Base-by-base conservation (phyloP, 2,888 invertebrate genomes). In the Megalurothrips usitatus region DNA sequence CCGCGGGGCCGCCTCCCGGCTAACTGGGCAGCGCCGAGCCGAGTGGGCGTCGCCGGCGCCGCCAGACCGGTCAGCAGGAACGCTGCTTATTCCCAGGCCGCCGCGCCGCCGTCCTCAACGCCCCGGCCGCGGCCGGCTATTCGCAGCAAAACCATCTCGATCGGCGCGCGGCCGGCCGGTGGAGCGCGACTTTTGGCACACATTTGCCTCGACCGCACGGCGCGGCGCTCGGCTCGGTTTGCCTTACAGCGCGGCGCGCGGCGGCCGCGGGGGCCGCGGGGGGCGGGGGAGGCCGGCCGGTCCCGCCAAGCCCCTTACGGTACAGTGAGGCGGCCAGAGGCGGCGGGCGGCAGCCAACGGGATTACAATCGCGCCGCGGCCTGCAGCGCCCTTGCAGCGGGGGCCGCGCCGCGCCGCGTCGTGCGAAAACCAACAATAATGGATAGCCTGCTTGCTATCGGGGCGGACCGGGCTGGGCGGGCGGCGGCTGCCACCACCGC, bases 281-380 rank as follows among this genome's bases (percentile, higher is more conserved):
- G 58, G 34, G 3, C 2, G 34, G 14, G 58, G 58, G 58, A 58
- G 19, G 14, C 19, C 63, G 9, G 11, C 68, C 68, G 68, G 68
- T 75, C 68, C 68, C 68, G 68, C 68, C 26, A 75, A 75, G 68
- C 68, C 26, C 68, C 68, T 75, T 75, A 75, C 68, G 68, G 68
- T 75, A 75, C 68, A 75, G 26, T 26, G 23, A 26, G 68, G 26
- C 26, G 8, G 23, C 9, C 19, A n/a, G 9, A n/a, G 63, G 63
- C 68, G 9, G 68, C 68, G 12, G 23, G 68, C 26, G 58, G 58
- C 58, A 58, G 58, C 17, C 26, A 75, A 75, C 68, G 68, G 68
- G 68, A 75, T 75, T 75, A 26, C 26, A 9, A 23, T 75, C 58
- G 58, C 68, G 10, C 26, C 58, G 58, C 68, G 10, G 68, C 23